Base-by-base conservation (phyloP, 2,888 invertebrate species). In the Epirrhoe tristata region DNA sequence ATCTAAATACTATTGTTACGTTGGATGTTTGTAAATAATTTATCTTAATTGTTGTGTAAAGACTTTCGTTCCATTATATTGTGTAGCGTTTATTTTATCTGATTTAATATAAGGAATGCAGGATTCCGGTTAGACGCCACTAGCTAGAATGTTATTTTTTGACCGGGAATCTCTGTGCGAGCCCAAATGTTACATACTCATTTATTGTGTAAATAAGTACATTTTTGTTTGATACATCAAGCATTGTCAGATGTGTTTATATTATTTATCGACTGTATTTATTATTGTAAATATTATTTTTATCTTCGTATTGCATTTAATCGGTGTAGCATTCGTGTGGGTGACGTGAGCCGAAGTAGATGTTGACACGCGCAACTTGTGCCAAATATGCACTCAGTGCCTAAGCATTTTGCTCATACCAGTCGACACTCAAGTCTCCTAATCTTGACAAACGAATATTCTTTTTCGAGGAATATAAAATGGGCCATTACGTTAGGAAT, bases 31-130 rank as follows among this genome's bases (percentile, higher is more conserved):
- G 82, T 82, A 82, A 82, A 82, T 82, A 89, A 83, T 81, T 79
- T 86, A 69, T 72, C 78, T 78, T 83, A 80, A 85, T 85, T 90
- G 91, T 91, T 91, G 85, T 91, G 89, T 89, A 89, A 86, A 89
- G 86, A 83, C 76, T 85, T 90, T 82, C 84, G 87, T 88, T 87
- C 83, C 82, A 81, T 80, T 88, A 80, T 60, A 70, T 64, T 67
- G 65, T 70, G 67, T 67, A 74, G 74, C 77, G 70, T 68, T 74
- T 76, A 69, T 74, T 69, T 77, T 77, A 71, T 74, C 60, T n/a
- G 1, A 24, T 24, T 24, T 31, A 63, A 58, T 71, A 53, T 66
- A 64, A 55, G 66, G 58, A 36, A 60, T 69, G 56, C 46, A 58
- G 58, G 46, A 51, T 66, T 69, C 56, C 71, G 32, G 54, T 8